phyloP scores from a whole-genome alignment of 2,113 vertebrate species.

The Rhabdornis inornatus region DNA sequence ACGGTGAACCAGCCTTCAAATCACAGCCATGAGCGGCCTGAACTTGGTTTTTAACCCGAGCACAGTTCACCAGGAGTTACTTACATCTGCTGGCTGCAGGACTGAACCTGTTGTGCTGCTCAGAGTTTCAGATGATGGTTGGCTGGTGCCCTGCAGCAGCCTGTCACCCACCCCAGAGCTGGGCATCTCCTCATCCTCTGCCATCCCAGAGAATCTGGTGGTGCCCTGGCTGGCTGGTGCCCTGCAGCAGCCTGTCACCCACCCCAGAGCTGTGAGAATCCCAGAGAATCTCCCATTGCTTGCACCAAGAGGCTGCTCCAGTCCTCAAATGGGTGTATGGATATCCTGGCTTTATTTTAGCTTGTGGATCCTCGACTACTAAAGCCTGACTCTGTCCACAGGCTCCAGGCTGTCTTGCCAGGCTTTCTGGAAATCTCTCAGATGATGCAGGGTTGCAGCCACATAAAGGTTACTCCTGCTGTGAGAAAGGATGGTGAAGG shows the following conservation, averaged over 20 bases:
- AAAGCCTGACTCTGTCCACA: neutral
- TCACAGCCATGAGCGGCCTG: neutral
- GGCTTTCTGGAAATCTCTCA: neutral
- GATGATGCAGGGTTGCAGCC: neutral
- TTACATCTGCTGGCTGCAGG: neutral
- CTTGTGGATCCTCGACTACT: neutral
- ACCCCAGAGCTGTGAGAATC: no score
- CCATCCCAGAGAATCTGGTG: neutral
- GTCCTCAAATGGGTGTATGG: rapidly evolving
- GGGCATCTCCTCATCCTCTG: neutral
- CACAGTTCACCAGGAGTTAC: conserved; percentile 6
- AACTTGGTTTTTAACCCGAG: neutral
- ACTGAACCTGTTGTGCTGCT: neutral
- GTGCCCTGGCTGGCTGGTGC: no score
- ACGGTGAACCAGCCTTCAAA: neutral
- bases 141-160: neutral
- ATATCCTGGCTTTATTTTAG: neutral
- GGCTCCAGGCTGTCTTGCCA: neutral
- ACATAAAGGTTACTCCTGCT: neutral
- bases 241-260: no score
- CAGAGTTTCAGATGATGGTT: neutral
- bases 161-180: neutral
- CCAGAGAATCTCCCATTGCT: neutral
- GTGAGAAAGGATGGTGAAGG: neutral
- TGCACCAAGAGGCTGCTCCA: neutral